Conservation (phyloP, 2,888 invertebrate species). For the Dolichomitus sp. region DNA sequence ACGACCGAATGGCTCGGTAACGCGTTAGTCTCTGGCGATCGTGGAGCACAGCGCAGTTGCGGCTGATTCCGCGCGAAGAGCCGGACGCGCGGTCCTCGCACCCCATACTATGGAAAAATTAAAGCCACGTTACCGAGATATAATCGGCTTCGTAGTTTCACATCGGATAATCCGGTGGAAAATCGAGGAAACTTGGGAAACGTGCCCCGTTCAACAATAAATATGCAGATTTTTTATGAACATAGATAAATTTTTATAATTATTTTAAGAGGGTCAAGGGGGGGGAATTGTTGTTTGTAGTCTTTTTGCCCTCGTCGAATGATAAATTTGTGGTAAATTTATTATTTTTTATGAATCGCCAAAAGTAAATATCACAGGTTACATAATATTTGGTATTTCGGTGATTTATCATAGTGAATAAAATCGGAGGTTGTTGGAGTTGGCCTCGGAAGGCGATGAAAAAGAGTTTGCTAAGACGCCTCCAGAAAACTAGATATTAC, state of each 20-base stretch:
- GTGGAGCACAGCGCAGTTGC: slow-evolving; percentile 28
- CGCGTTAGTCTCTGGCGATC: slow-evolving; percentile 43
- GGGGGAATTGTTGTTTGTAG: no score
- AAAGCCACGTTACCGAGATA: slow-evolving; percentile 54
- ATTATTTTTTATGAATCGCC: no score
- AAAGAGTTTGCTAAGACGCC: not conserved
- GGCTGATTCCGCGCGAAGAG: slow-evolving; percentile 57
- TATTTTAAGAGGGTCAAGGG: no score
- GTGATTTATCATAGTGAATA: no score
- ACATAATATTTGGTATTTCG: no score
- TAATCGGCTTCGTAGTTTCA: slow-evolving; percentile 69
- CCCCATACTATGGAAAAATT: slow-evolving; percentile 53
- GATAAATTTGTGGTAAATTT: no score
- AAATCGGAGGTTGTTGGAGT: not conserved
- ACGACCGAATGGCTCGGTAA: slow-evolving; percentile 64
- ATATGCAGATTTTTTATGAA: slow-evolving; percentile 25
- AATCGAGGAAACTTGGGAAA: slow-evolving; percentile 25
- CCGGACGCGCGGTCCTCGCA: slow-evolving; percentile 46
- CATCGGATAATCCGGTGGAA: slow-evolving; percentile 61
- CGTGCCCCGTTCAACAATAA: slow-evolving; percentile 20
- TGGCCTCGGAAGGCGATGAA: not conserved
- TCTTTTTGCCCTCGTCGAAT: no score
- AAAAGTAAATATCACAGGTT: no score
- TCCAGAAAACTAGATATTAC: no score
- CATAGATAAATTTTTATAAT: no score